Evolutionary conservation across 2,113 vertebrate species (phyloP).

Genomic region (Hippoglossus stenolepis): DNA sequence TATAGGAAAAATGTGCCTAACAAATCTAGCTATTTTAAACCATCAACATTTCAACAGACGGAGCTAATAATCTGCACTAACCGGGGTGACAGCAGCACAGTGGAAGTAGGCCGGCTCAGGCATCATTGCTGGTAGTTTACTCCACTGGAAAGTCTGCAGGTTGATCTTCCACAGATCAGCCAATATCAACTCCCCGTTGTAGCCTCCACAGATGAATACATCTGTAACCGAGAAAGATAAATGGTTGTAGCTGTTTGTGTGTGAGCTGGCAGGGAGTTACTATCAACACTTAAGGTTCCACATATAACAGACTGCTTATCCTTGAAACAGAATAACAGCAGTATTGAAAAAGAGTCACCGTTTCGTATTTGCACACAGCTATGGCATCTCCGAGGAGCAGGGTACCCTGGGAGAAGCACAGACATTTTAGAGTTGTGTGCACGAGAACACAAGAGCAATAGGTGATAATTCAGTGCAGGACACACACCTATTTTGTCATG

Average conservation of each 20-base stretch:
- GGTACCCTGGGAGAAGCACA: conserved; percentile 86
- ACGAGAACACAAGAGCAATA: neutral
- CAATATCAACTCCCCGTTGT: conserved; percentile 95
- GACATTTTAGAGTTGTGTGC: conserved; percentile 2
- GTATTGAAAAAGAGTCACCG: conserved; percentile 75
- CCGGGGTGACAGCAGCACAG: conserved; percentile 97
- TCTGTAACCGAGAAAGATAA: conserved; percentile 75
- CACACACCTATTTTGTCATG: conserved; percentile 93
- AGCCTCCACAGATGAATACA: conserved; percentile 96
- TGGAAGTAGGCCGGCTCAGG: conserved; percentile 98
- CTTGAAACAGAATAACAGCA: neutral
- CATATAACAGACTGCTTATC: neutral
- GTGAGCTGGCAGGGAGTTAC: neutral
- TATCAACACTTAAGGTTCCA: neutral
- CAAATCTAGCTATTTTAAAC: neutral
- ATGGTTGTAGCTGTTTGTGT: neutral
- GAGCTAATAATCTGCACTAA: conserved; percentile 75
- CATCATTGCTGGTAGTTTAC: conserved; percentile 92
- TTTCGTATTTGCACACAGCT: conserved; percentile 97
- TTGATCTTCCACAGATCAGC: conserved; percentile 96
- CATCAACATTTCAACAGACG: neutral
- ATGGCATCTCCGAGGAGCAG: conserved; percentile 95
- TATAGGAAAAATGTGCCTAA: neutral
- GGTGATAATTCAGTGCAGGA: neutral
- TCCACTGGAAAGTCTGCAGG: conserved; percentile 95